These are phyloP conservation scores for Pinna nobilis DNA, from an alignment of 1,140 invertebrate genomes.

Conservation along the genomic window DNA sequence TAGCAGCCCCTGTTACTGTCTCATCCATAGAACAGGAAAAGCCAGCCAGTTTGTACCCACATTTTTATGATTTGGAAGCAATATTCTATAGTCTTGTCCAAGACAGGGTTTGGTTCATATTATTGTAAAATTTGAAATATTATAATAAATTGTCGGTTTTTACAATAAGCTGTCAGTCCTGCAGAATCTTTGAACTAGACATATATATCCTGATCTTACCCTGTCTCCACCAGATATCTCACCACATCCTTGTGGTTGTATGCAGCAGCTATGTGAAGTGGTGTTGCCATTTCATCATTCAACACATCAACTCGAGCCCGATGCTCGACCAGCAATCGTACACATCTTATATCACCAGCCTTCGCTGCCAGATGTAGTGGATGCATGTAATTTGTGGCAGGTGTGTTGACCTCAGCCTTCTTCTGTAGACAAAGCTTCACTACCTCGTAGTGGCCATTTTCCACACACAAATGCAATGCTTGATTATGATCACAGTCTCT, in stretches of 20 bases:
- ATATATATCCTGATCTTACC: slow-evolving; percentile 13
- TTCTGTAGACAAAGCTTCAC: slow-evolving; percentile 69
- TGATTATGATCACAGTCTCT: slow-evolving; percentile 73
- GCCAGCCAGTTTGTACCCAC: too few relatives aligned
- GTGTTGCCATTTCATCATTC: slow-evolving; percentile 74
- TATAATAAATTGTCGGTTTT: too few relatives aligned
- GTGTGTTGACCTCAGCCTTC: slow-evolving; percentile 73
- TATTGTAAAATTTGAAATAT: too few relatives aligned
- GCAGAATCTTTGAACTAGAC: not conserved
- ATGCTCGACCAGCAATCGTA: slow-evolving; percentile 71
- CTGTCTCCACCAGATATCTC: slow-evolving; percentile 73
- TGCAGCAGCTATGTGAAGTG: slow-evolving; percentile 75
- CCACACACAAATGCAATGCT: slow-evolving; percentile 74
- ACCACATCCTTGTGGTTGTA: slow-evolving; percentile 72
- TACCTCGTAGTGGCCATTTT: slow-evolving; percentile 74
- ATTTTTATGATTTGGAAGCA: too few relatives aligned
- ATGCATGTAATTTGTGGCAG: slow-evolving; percentile 68
- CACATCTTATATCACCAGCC: slow-evolving; percentile 69
- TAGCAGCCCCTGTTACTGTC: too few relatives aligned
- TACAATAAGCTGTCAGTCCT: too few relatives aligned
- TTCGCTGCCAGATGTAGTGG: slow-evolving; percentile 75
- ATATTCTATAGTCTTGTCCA: too few relatives aligned
- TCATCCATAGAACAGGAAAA: too few relatives aligned
- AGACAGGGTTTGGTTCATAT: too few relatives aligned
- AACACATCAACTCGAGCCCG: slow-evolving; percentile 74